These are phyloP conservation scores for Tarsius wallacei DNA, from an alignment of 2,797 vertebrate genomes.

Conservation along the genomic window DNA sequence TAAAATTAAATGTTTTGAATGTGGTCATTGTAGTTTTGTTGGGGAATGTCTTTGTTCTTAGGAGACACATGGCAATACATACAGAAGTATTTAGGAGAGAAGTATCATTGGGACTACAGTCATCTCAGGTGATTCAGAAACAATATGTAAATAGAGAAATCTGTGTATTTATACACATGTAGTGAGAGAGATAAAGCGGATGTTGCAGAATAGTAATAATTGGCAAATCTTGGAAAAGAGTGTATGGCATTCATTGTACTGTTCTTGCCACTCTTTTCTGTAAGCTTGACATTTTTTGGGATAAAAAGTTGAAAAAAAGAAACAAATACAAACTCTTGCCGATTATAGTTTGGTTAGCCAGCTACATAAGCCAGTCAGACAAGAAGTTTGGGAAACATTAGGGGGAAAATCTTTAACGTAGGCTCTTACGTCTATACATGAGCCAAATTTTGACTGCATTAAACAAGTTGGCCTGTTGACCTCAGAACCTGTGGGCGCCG, in stretches of 20 bases:
- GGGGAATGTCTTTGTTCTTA: not conserved
- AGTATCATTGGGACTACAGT: not conserved
- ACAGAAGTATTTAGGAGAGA: not conserved
- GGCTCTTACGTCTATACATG: not conserved
- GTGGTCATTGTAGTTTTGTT: not conserved
- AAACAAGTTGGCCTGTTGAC: not conserved
- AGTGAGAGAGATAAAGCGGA: not conserved
- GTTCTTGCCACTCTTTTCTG: slow-evolving; percentile 20
- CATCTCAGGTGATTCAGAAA: not conserved
- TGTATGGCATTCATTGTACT: not conserved
- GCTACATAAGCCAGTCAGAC: not conserved
- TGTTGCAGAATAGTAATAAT: not conserved
- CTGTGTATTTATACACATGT: not conserved
- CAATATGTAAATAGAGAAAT: too few species aligned
- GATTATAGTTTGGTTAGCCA: slow-evolving; percentile 1
- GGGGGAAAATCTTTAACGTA: not conserved
- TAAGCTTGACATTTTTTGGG: slow-evolving; percentile 37
- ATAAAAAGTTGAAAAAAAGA: not conserved
- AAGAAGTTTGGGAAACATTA: slow-evolving; percentile 6
- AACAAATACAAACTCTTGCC: slow-evolving; percentile 7
- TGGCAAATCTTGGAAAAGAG: not conserved
- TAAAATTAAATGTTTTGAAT: slow-evolving; percentile 3
- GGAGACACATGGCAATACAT: not conserved
- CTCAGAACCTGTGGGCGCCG: not conserved
- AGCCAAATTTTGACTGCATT: not conserved